Evolutionary conservation across 2,797 vertebrate genomes (phyloP), one percentile per base, ranked within the genome.

Genomic region (Diceros bicornis): DNA sequence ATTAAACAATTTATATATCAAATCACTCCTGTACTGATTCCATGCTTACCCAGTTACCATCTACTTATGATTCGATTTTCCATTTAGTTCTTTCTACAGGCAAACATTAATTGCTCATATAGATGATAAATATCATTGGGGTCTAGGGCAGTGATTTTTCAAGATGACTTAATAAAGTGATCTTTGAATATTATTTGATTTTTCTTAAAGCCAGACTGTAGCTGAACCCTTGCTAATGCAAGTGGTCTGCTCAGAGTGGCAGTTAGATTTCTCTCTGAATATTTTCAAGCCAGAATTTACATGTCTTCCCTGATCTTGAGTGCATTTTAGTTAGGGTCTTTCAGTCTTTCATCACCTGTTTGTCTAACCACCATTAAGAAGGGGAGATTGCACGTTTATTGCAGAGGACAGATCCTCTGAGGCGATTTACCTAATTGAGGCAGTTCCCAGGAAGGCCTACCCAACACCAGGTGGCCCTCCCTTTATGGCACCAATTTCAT

Each of bases 31-130:
- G 41, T 82, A 14, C 32, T 94, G 79, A 91, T 93, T 81, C 64
- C 41, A 86, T 64, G 44, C 68, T 94, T 90, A 96, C 62, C 37
- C 66, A 83, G 74, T 96, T 93, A 77, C n/a, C 62, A 75, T 91
- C 68, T 95, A 91, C 95, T 95, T 95, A 94, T 81, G 75, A 85
- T 97, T 96, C 94, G 68, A 78, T 95, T 97, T 96, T 89, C 78
- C 14, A 77, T 83, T 97, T 95, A 91, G 85, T 75, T 71, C 85
- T 96, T 92, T 92, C 91, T 89, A 50, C 23, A 61, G 44, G 32
- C 18, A 93, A 96, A 66, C 41, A 79, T 83, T 95, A 95, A 78
- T 29, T 84, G 34, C 52, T 87, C n/a, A 62, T 27, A 88, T 23
- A 83, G 21, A 94, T 92, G 29, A 88, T 72, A 64, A 96, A 91